These are phyloP conservation scores for Astreopora myriophthalma DNA, from an alignment of 64 coral and sea anemone genomes.

Conservation along the genomic window DNA sequence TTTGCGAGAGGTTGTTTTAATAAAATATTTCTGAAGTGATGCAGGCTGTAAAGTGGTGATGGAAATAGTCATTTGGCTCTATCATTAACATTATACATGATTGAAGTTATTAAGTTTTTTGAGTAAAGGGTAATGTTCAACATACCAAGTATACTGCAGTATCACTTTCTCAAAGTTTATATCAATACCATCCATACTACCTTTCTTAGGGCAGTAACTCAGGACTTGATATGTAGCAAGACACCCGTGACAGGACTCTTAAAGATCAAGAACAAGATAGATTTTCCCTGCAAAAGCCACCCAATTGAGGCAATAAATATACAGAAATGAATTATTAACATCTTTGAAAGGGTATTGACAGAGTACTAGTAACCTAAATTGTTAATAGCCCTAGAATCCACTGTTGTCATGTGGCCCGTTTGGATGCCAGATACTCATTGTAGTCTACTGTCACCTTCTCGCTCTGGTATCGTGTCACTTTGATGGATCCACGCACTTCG, in stretches of 20 bases:
- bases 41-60: too few relatives aligned
- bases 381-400: slow-evolving; percentile 31
- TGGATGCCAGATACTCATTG: slow-evolving; percentile 86
- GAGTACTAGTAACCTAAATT: slow-evolving; percentile 17
- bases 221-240: neutral
- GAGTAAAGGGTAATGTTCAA: too few relatives aligned
- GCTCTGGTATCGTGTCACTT: slow-evolving; percentile 98
- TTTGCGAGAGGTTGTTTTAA: too few relatives aligned
- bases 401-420: slow-evolving; percentile 55
- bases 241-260: neutral
- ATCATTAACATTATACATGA: too few relatives aligned
- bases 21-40: too few relatives aligned
- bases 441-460: slow-evolving; percentile 98
- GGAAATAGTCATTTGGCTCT: too few relatives aligned
- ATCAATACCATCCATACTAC: neutral
- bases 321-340: neutral
- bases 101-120: too few relatives aligned
- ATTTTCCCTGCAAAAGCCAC: neutral
- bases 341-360: slow-evolving; percentile 49
- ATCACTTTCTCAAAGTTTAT: too few relatives aligned
- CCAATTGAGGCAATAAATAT: neutral
- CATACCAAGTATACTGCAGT: too few relatives aligned
- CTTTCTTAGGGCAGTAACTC: neutral
- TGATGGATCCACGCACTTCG: slow-evolving; percentile 84
- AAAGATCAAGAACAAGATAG: neutral